Base-by-base conservation (phyloP, 2,113 vertebrate genomes). In the Colinus virginianus region DNA sequence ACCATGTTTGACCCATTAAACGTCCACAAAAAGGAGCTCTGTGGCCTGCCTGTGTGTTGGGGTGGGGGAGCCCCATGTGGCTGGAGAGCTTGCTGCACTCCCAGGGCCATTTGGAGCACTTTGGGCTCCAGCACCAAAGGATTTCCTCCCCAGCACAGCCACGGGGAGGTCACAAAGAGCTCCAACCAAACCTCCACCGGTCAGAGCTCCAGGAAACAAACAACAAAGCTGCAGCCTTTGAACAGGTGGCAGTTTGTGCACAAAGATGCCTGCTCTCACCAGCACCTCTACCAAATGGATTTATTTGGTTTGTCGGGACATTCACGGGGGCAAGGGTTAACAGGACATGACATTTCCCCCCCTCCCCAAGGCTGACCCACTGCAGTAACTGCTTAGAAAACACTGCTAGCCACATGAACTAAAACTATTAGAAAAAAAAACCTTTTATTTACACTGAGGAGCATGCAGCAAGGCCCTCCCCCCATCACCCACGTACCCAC, bases 361-460 rank as follows among this genome's bases (percentile, higher is more conserved):
- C 36, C 42, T 34, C 3, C 2, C 48, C 16, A 2, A 76, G 49
- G 59, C 49, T 42, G 59, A 67, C n/a, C 74, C 48, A 18, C 25
- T 16, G 12, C 2, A 12, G 46, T 22, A 53, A 76, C 40, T 67
- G 36, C 46, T 78, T 28, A 59, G 53, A 63, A 85, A 92, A 49
- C 71, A 64, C 42, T 25, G 22, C 48, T 6, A 55, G 71, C 56
- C 79, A 17, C 87, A 36, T 13, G 36, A 87, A 88, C 71, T 87
- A 71, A 66, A 40, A 87, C 49, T 55, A 45, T 63, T 96, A 97
- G 71, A 84, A 96, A 95, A 40, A 40, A 40, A 40, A 96, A 95
- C 90, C 71, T 86, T 98, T 98, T 98, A 98, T 98, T 98, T 98
- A 98, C 98, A 98, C 91, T 18, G 91, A 89, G 45, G 81, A 93